phyloP scores from a whole-genome alignment of 2,113 vertebrate species.

The Polyodon spathula region DNA sequence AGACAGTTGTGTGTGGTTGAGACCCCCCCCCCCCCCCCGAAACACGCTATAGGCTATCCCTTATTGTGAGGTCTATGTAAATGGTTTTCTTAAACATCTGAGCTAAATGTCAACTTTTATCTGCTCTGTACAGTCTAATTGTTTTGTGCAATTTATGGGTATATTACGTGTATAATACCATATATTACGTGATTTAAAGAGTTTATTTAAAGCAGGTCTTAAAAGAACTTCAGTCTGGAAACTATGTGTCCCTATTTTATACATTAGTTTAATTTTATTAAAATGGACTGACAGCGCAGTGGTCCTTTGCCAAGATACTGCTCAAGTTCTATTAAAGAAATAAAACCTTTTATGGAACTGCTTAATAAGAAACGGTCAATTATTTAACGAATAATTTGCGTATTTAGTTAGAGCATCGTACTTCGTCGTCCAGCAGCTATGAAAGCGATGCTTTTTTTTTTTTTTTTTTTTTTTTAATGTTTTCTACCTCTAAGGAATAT shows the following conservation, averaged over 20 bases:
- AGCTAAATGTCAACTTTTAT: conserved; percentile 24
- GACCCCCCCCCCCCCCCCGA: too few species aligned
- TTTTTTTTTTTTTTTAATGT: too few species aligned
- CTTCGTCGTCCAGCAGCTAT: too few species aligned
- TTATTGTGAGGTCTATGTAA: conserved; percentile 23
- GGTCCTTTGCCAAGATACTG: conserved; percentile 32
- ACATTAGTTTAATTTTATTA: conserved; percentile 41
- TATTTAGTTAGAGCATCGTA: too few species aligned
- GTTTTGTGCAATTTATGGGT: conserved; percentile 31
- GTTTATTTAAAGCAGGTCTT: conserved; percentile 43
- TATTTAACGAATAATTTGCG: conserved; percentile 34
- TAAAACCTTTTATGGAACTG: conserved; percentile 41
- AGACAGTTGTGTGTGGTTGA: too few species aligned
- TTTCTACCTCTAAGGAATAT: too few species aligned
- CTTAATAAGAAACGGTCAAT: too few species aligned
- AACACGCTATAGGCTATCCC: too few species aligned
- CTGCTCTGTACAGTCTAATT: conserved; percentile 10
- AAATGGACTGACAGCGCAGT: conserved; percentile 38
- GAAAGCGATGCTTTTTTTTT: too few species aligned
- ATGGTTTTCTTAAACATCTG: not conserved
- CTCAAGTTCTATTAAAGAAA: conserved; percentile 41
- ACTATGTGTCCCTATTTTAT: conserved; percentile 38
- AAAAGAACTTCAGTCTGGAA: conserved; percentile 27
- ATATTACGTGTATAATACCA: too few species aligned
- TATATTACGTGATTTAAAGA: conserved; percentile 27